Percentiles rank a stretch among this genome's conserved stretches.
Conservation (phyloP, 2,113 vertebrate genomes). For the Apistogramma diplotaenia region DNA sequence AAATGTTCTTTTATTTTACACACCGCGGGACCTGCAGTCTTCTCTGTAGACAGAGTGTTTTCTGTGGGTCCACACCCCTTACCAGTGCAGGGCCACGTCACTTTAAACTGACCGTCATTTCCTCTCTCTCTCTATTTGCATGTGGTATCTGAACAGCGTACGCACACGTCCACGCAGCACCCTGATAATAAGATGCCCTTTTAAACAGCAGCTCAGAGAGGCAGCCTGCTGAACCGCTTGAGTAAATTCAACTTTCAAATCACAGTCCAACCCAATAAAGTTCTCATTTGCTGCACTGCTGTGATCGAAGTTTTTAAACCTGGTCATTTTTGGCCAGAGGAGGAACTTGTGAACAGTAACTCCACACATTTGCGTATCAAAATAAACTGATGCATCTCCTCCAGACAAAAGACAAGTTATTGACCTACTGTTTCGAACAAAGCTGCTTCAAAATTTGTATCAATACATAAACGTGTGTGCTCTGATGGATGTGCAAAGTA, state of each 20-base stretch:
- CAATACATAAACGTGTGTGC: fast-evolving
- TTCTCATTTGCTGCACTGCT: no score
- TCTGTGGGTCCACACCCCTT: not conserved
- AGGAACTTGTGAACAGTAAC: slow-evolving; percentile 47
- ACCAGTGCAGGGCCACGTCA: slow-evolving; percentile 42
- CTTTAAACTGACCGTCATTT: not conserved
- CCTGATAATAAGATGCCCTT: not conserved
- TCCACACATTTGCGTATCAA: not conserved
- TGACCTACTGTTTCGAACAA: not conserved
- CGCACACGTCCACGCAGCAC: not conserved
- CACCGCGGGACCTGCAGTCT: not conserved
- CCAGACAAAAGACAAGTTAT: not conserved
- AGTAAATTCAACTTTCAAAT: not conserved
- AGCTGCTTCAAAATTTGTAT: not conserved
- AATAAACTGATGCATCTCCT: not conserved
- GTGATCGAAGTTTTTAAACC: no score
- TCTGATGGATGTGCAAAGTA: not conserved
- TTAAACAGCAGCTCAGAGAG: not conserved
- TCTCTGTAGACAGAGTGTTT: not conserved
- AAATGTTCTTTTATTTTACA: not conserved
- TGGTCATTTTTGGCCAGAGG: slow-evolving; percentile 40
- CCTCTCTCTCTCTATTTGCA: not conserved
- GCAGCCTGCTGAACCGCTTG: slow-evolving; percentile 32
- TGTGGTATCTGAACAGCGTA: not conserved
- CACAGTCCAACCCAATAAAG: no score